Evolutionary conservation across 2,888 invertebrate genomes (phyloP), one percentile per base, ranked within the genome.

Genomic region (Pollenia labialis): DNA sequence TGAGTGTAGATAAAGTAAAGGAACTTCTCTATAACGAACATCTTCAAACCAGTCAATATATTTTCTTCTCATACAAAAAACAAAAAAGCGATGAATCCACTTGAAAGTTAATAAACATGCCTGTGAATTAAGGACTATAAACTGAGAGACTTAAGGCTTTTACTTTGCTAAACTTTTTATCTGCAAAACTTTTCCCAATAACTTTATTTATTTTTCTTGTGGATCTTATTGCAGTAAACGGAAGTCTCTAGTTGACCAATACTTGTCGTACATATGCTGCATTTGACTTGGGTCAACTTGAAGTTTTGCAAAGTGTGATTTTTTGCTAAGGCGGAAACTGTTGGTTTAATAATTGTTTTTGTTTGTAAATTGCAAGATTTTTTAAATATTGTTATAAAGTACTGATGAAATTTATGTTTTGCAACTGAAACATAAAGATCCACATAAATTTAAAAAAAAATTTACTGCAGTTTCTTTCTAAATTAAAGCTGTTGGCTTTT

Each of bases 1-100:
- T 32, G 16, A 54, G 83, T 88, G 88, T 75, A 75, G 74, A 88
- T 81, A 88, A 90, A 79, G 32, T 56, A 14, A 74, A 76, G 14
- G 1, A 64, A 60, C 23, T 50, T 72, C 46, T 68, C 11, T n/a
- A 14, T 10, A 52, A 71, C 18, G 69, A 71, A 66, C 46, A 68
- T 58, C 9, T 69, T 71, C 58, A 72, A 68, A 16, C 72, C 56
- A 81, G 77, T 52, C 50, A 52, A 52, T 16, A 11, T 50, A 87
- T 76, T 79, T 64, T 11, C 58, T 42, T 8, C n/a, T 14, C 44
- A n/a, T 48, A 40, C 60, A 64, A 54, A 40, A 32, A 32, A 54
- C 40, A 79, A 74, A 77, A 74, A 77, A 76, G 71, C 74, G 76
- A 44, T 66, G 77, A 82, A 52, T 72, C 52, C n/a, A 56, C 40